Conservation (phyloP, 2,113 vertebrate species). For the Lepus timidus region DNA sequence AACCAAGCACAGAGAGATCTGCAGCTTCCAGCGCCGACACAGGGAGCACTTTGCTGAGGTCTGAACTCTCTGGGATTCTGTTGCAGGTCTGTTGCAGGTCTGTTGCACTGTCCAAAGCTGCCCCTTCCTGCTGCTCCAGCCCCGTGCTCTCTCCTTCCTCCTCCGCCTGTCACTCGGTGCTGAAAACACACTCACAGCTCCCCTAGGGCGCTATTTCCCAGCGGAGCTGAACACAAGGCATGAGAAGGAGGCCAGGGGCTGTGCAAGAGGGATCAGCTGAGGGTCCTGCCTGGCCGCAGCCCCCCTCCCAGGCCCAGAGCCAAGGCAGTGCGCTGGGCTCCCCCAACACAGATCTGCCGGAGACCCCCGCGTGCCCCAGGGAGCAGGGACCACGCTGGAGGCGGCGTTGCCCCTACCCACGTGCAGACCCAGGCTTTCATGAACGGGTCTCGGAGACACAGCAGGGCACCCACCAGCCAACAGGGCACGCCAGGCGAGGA, state of each 20-base stretch:
- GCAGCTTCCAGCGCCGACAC: neutral
- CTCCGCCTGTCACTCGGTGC: neutral
- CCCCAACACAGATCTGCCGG: neutral
- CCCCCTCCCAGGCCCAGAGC: neutral
- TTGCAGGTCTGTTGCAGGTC: neutral
- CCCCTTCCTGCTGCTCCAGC: neutral
- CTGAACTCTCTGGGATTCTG: neutral
- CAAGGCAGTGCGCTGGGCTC: neutral
- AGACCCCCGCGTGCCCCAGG: neutral
- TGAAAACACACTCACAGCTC: neutral
- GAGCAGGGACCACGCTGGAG: neutral
- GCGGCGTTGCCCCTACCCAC: neutral
- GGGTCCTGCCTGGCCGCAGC: neutral
- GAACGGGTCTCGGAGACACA: neutral
- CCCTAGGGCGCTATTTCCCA: neutral
- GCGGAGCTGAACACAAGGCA: neutral
- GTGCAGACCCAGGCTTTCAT: too few relatives aligned
- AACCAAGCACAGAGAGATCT: neutral
- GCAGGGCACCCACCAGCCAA: neutral
- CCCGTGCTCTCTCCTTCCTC: neutral
- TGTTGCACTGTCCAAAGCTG: neutral
- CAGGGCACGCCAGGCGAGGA: neutral
- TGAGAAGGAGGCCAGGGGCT: neutral
- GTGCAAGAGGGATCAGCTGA: accelerated
- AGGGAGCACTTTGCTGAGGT: neutral